These are phyloP conservation scores for Tetraodon nigroviridis DNA, from an alignment of 2,113 vertebrate genomes.

Conservation along the genomic window DNA sequence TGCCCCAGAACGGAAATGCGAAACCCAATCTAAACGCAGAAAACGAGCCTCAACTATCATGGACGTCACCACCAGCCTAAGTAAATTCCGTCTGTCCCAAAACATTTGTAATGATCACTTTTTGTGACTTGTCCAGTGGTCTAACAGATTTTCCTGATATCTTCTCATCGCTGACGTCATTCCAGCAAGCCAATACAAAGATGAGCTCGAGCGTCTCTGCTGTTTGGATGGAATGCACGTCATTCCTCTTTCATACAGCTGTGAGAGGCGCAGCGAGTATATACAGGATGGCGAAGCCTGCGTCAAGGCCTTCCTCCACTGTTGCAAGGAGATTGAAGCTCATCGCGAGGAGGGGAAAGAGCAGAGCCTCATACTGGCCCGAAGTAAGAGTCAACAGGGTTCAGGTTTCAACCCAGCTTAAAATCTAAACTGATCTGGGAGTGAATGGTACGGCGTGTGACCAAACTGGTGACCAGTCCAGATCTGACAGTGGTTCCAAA, in stretches of 20 bases:
- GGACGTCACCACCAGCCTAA: conserved; percentile 41
- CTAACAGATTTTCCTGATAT: neutral
- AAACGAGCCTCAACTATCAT: conserved; percentile 33
- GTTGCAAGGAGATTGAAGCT: conserved; percentile 67
- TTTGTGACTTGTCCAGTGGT: neutral
- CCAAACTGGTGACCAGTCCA: no score
- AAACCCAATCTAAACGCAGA: conserved; percentile 8
- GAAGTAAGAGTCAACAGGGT: conserved; percentile 55
- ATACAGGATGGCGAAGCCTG: conserved; percentile 69
- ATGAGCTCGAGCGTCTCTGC: conserved; percentile 55
- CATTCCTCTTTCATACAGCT: conserved; percentile 71
- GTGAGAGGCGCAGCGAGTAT: conserved; percentile 67
- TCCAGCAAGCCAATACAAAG: conserved; percentile 68
- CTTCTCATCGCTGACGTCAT: neutral
- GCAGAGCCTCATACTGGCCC: conserved; percentile 37
- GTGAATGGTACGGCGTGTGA: no score
- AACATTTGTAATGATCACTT: neutral
- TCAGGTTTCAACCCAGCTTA: no score
- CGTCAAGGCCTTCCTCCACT: conserved; percentile 75
- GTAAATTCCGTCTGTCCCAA: neutral
- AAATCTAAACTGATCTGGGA: no score
- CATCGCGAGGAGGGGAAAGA: conserved; percentile 21
- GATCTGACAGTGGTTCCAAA: no score
- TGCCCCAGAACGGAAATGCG: conserved; percentile 40
- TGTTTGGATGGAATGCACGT: conserved; percentile 80